Evolutionary conservation across 1,140 invertebrate species (phyloP).

Genomic region (Parasteatoda tepidariorum): DNA sequence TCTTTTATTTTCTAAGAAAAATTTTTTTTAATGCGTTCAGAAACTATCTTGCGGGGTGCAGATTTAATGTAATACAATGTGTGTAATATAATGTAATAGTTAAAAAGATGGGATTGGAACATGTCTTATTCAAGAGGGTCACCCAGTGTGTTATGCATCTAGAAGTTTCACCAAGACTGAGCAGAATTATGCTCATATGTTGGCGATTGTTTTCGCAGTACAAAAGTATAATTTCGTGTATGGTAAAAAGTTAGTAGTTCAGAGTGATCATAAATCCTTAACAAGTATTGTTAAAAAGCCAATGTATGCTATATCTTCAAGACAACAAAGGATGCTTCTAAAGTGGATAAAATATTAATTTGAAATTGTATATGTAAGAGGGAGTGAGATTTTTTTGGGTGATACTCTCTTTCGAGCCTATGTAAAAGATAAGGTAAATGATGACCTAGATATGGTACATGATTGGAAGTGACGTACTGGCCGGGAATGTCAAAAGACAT

Average conservation of each 20-base stretch:
- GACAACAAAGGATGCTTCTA: slow-evolving; percentile 40
- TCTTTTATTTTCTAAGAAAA: too few species aligned
- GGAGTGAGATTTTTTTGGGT: slow-evolving; percentile 19
- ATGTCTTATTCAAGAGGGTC: slow-evolving; percentile 28
- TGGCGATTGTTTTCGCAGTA: slow-evolving; percentile 70
- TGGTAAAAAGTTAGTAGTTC: slow-evolving; percentile 64
- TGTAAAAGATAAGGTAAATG: not conserved
- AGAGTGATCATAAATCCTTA: slow-evolving; percentile 66
- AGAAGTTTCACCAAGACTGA: slow-evolving; percentile 68
- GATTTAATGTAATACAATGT: slow-evolving; percentile 15
- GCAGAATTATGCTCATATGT: slow-evolving; percentile 69
- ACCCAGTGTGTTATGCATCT: slow-evolving; percentile 69
- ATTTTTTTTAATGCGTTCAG: too few species aligned
- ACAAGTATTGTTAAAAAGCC: too few species aligned
- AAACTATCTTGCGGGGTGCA: too few species aligned
- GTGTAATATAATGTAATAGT: slow-evolving; percentile 31
- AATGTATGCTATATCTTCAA: too few species aligned
- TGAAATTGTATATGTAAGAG: slow-evolving; percentile 41
- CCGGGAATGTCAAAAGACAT: too few species aligned
- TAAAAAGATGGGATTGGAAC: slow-evolving; percentile 27
- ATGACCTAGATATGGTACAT: not conserved
- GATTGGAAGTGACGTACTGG: too few species aligned
- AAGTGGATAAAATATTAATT: slow-evolving; percentile 40
- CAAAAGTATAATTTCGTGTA: slow-evolving; percentile 69
- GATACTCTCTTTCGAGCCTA: too few species aligned